Base-by-base conservation (phyloP, 2,797 vertebrate species). In the Muraenolepis orangiensis region DNA sequence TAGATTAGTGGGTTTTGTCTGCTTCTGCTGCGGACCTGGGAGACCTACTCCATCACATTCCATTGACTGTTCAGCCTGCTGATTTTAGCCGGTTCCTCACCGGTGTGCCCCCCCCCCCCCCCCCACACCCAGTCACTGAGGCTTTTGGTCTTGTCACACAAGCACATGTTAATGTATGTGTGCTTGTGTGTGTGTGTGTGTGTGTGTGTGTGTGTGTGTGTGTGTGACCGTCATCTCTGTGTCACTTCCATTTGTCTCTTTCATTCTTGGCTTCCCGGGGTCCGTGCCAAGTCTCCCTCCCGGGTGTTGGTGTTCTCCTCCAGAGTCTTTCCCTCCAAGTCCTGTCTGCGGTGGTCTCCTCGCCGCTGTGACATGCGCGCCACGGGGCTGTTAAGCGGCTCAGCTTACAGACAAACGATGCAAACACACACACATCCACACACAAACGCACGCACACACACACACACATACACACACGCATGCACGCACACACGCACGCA, bases 191-290 rank as follows among this genome's bases (percentile, higher is more conserved):
- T 68, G 4, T 36, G 8, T 36, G 30, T 68, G 68, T 66, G 68
- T 72, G 72, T 68, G 4, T 36, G 8, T 36, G 30, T 68, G 68
- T 66, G 68, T 46, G 70, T 51, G 72, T 72, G 34, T 38, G n/a
- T 67, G 42, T 66, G 3, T 77, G 16, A 12, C 68, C 68, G 75
- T 79, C 73, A 73, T 81, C n/a, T n/a, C n/a, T n/a, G 46, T 78
- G 78, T 84, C 78, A 71, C 66, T 75, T 76, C 77, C 77, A 76
- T 82, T 85, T 80, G 76, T 84, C 75, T 82, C 82, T 85, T 85
- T 86, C 73, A 70, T 72, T 71, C 64, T n/a, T 75, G 72, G 75
- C 77, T 82, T 77, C 80, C 80, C 78, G 82, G 74, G 75, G 78
- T 82, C 73, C n/a, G 14, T 13, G 12, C 84, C 86, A 80, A 83